Evolutionary conservation across 2,888 invertebrate species (phyloP).

Genomic region (Junonia oenone): DNA sequence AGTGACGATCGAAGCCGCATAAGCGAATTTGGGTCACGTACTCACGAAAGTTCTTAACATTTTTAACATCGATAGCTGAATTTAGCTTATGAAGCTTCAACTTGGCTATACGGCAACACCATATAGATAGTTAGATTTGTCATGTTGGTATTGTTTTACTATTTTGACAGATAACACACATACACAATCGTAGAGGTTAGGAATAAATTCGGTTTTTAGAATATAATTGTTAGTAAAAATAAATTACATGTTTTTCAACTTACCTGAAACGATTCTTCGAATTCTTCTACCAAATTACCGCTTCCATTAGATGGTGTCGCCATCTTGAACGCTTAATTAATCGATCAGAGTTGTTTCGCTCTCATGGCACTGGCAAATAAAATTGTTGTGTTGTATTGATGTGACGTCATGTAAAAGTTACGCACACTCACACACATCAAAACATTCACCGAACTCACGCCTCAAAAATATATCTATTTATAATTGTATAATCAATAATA

Average conservation of each 20-base stretch:
- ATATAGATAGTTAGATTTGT: constrained; percentile 42
- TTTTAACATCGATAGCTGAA: constrained; percentile 36
- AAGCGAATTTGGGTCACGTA: constrained; percentile 70
- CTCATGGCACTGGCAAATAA: constrained; percentile 26
- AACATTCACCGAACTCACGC: not conserved
- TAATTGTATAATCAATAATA: constrained; percentile 18
- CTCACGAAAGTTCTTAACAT: constrained; percentile 47
- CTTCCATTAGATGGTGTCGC: constrained; percentile 90
- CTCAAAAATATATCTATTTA: not conserved
- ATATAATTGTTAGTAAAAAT: constrained; percentile 9
- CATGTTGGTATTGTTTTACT: constrained; percentile 53
- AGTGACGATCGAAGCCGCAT: constrained; percentile 61
- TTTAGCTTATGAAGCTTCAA: constrained; percentile 66
- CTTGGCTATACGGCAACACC: constrained; percentile 44
- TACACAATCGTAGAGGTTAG: constrained; percentile 46
- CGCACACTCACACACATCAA: constrained; percentile 2
- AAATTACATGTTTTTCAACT: constrained; percentile 29
- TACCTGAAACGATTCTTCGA: constrained; percentile 94
- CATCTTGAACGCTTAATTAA: constrained; percentile 61
- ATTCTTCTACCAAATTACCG: constrained; percentile 92
- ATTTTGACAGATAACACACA: constrained; percentile 50
- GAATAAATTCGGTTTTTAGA: constrained; percentile 31
- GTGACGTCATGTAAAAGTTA: not conserved
- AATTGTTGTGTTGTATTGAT: constrained; percentile 5
- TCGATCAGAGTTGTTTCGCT: constrained; percentile 23